Evolutionary conservation across 2,888 invertebrate species (phyloP).

Genomic region (Sphaerophoria taeniata): DNA sequence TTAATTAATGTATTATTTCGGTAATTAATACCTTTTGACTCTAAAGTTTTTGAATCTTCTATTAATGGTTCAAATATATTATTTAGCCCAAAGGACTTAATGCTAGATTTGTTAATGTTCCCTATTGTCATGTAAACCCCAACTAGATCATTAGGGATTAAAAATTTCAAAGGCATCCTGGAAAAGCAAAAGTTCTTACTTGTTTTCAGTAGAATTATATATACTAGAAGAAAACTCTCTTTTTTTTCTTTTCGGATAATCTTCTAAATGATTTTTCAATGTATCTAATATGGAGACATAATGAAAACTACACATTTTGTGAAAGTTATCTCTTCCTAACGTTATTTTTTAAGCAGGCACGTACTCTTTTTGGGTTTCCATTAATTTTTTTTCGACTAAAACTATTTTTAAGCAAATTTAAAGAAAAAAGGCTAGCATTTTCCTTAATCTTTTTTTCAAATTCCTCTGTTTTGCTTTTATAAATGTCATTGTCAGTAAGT

Average conservation of each 20-base stretch:
- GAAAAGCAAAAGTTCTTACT: conserved; percentile 27
- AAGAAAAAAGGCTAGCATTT: no score
- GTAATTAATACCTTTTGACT: conserved; percentile 16
- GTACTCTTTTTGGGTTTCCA: no score
- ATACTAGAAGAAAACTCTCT: conserved; percentile 21
- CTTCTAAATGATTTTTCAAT: conserved; percentile 10
- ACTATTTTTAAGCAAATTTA: no score
- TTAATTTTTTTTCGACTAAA: no score
- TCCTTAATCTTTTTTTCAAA: neutral
- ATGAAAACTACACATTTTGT: no score
- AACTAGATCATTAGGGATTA: conserved; percentile 26
- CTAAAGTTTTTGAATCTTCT: no score
- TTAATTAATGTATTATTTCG: conserved; percentile 1
- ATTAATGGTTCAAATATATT: no score
- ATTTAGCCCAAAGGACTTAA: no score
- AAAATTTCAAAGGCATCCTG: conserved; percentile 33
- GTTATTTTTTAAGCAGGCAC: no score
- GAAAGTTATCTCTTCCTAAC: no score
- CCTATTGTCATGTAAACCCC: conserved; percentile 31
- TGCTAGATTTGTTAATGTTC: no score
- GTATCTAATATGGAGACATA: no score
- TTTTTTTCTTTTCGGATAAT: conserved; percentile 21
- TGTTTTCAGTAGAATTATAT: conserved; percentile 20
- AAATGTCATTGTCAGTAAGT: conserved; percentile 4
- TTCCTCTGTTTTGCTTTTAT: neutral